Evolutionary conservation across 2,113 vertebrate genomes (phyloP).

Genomic region (Indicator maculatus): DNA sequence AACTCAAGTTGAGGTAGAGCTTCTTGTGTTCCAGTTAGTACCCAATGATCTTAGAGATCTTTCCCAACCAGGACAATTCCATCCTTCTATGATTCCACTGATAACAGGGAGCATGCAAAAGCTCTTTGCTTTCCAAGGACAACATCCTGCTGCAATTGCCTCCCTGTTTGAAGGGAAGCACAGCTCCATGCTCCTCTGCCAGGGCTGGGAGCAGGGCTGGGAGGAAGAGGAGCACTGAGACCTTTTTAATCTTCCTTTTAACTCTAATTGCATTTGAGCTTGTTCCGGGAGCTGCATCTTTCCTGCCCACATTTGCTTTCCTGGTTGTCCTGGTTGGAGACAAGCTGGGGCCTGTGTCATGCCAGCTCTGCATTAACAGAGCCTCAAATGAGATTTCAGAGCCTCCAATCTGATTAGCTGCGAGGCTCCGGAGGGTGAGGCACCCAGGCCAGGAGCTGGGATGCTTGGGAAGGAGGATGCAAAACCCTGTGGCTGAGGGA

Average conservation of each 20-base stretch:
- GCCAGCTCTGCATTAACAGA: conserved; percentile 65
- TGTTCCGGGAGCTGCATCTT: not conserved
- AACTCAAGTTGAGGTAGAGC: too few relatives aligned
- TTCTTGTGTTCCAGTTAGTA: too few relatives aligned
- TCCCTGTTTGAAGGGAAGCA: not conserved
- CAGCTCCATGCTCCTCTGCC: not conserved
- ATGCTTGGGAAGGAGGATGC: not conserved
- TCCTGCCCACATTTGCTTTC: conserved; percentile 29
- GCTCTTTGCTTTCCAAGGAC: not conserved
- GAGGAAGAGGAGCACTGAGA: not conserved
- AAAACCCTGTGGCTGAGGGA: rapidly evolving
- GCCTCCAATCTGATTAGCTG: conserved; percentile 69
- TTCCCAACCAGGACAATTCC: too few relatives aligned
- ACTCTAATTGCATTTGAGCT: conserved; percentile 66
- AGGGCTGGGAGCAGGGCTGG: rapidly evolving
- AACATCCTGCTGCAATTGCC: not conserved
- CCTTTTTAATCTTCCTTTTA: conserved; percentile 55
- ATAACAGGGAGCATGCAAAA: not conserved
- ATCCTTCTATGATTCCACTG: too few relatives aligned
- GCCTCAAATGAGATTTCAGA: conserved; percentile 75
- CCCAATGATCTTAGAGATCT: too few relatives aligned
- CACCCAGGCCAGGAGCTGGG: not conserved
- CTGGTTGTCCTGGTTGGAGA: conserved; percentile 51
- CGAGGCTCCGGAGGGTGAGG: not conserved
- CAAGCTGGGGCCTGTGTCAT: conserved; percentile 48